Evolutionary conservation across 2,888 invertebrate species (phyloP), one percentile per base, ranked within the genome.

Genomic region (Drosophila mimica): DNA sequence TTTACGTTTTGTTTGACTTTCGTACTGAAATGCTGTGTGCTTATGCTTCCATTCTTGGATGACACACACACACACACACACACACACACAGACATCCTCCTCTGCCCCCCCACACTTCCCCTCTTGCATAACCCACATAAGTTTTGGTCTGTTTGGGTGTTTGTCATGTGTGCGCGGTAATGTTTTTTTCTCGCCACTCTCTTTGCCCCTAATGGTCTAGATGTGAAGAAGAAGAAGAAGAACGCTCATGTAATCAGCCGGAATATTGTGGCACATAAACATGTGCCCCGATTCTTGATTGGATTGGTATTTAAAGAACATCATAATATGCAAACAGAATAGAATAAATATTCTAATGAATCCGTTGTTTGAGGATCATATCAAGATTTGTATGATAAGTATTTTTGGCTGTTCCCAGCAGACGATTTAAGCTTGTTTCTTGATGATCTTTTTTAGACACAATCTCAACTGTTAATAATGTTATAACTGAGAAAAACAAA

Each of bases 1-100:
- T 83, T 74, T 70, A 67, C 70, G 72, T 85, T 79, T 81, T 84
- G 80, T 88, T 88, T 88, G 82, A 82, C 70, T 88, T 83, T 85
- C 74, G 65, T 87, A 71, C 72, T 67, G 63, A 76, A 70, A 46
- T 46, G 46, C 67, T 71, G 49, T 63, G 34, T 48, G 63, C 71
- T 66, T 70, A 65, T 78, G 57, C 66, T 54, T 62, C 48, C 43
- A 54, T 66, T 67, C 80, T 72, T 69, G 48, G 28, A 20, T 43
- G 52, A 48, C 68, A 20, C 40, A 20, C 30, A 30, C 49, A 30
- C 17, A n/a, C 51, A 31, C 0, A 33, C 11, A 13, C 9, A n/a
- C 40, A 20, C 9, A 30, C 30, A 30, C 15, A 20, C 36, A 28
- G 2, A 20, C 46, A 15, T 11, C n/a, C 40, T 43, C 8, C 48